phyloP scores from a whole-genome alignment of 2,888 invertebrate species.

The Drosophila rellima region DNA sequence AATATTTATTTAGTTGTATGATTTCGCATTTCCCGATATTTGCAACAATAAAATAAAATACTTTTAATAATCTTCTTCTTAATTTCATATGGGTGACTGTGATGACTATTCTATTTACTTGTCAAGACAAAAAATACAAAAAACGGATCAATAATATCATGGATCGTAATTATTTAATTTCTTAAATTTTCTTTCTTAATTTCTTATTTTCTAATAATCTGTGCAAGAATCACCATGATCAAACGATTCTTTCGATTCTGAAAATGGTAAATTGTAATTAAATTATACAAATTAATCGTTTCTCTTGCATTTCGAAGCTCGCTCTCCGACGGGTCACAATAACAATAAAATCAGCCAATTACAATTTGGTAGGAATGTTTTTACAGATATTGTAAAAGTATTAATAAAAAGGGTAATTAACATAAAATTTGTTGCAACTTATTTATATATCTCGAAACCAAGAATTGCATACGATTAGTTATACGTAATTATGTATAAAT shows the following conservation, averaged over 20 bases:
- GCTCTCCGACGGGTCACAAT: constrained; percentile 15
- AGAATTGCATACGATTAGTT: constrained; percentile 16
- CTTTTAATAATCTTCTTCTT: background rate
- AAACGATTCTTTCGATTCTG: constrained; percentile 17
- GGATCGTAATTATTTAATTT: too few relatives aligned
- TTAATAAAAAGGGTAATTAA: background rate
- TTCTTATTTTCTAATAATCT: constrained; percentile 55
- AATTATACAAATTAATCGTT: constrained; percentile 75
- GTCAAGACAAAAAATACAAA: background rate
- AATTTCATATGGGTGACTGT: background rate
- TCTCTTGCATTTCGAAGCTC: constrained; percentile 68
- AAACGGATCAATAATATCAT: too few relatives aligned
- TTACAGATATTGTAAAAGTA: background rate
- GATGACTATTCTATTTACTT: background rate
- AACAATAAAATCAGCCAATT: too few relatives aligned
- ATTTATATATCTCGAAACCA: background rate
- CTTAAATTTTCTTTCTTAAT: too few relatives aligned
- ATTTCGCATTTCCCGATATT: too few relatives aligned
- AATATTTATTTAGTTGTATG: background rate
- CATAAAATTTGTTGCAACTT: background rate
- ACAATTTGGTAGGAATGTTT: background rate
- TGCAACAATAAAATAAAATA: too few relatives aligned
- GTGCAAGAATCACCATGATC: constrained; percentile 52
- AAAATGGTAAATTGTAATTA: constrained; percentile 57
- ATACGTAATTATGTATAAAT: background rate